These are phyloP conservation scores for Leistus spinibarbis DNA, from an alignment of 2,888 invertebrate genomes.

Conservation along the genomic window DNA sequence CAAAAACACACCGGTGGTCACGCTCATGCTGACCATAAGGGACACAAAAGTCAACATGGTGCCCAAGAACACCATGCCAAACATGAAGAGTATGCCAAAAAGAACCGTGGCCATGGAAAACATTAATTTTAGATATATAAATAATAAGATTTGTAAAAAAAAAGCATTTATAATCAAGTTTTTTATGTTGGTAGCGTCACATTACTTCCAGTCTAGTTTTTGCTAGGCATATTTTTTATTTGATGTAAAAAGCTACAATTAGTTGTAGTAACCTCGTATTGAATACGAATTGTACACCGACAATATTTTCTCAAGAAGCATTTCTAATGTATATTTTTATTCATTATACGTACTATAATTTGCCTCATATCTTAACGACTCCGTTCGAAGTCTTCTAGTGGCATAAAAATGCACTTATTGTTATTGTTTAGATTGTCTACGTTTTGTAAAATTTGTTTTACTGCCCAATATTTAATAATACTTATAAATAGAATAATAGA, in stretches of 20 bases:
- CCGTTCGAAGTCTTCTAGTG: no score
- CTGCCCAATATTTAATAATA: no score
- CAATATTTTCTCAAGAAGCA: background rate
- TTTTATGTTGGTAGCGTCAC: background rate
- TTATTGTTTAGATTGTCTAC: no score
- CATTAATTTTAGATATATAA: background rate
- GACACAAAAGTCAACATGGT: constrained; percentile 49
- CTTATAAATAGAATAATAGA: no score
- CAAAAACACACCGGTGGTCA: constrained; percentile 51
- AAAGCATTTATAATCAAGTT: background rate
- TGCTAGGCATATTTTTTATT: background rate
- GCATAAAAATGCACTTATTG: no score
- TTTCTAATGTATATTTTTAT: background rate
- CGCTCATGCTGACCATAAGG: constrained; percentile 49
- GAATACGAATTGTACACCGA: background rate
- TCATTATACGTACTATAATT: background rate
- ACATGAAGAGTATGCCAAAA: constrained; percentile 51
- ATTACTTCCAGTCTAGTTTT: background rate
- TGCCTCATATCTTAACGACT: background rate
- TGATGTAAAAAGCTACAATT: background rate
- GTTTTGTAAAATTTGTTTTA: no score
- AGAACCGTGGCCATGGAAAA: constrained; percentile 36
- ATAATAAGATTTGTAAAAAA: background rate
- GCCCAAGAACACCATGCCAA: constrained; percentile 49
- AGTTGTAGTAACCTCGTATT: background rate